Conservation (phyloP, 1,140 invertebrate genomes). For the Bicyclus anynana region DNA sequence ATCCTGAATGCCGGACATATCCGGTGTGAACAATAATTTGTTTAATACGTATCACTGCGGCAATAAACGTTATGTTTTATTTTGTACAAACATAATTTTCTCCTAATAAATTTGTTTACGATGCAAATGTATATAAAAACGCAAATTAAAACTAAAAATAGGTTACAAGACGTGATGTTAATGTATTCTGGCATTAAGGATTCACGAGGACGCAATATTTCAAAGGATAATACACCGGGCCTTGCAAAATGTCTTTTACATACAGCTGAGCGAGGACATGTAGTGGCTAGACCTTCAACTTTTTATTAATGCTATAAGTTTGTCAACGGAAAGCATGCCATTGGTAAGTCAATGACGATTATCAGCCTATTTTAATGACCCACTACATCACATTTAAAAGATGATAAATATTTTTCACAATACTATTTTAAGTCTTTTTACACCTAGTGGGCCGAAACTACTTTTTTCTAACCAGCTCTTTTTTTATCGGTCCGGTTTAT, state of each 20-base stretch:
- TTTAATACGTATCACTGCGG: slow-evolving; percentile 40
- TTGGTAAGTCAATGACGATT: no score
- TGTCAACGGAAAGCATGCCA: no score
- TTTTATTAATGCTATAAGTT: no score
- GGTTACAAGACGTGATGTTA: background rate
- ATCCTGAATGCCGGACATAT: slow-evolving; percentile 65
- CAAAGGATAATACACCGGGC: background rate
- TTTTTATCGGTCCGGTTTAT: no score
- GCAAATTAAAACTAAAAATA: slow-evolving; percentile 1
- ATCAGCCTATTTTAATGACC: no score
- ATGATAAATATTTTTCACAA: no score
- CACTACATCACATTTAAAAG: no score
- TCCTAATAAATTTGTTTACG: slow-evolving; percentile 46
- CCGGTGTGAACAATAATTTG: slow-evolving; percentile 30
- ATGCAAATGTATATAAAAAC: slow-evolving; percentile 9
- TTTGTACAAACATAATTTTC: slow-evolving; percentile 33
- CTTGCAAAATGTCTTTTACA: slow-evolving; percentile 6
- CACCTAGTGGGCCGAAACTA: no score
- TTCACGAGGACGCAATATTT: slow-evolving; percentile 69
- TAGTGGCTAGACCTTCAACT: no score
- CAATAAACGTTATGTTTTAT: slow-evolving; percentile 35
- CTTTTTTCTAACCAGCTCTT: no score
- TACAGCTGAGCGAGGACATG: background rate
- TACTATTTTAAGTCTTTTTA: no score
- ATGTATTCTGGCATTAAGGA: slow-evolving; percentile 59